Evolutionary conservation across 2,797 vertebrate species (phyloP).

Genomic region (Tauraco hartlaubi): DNA sequence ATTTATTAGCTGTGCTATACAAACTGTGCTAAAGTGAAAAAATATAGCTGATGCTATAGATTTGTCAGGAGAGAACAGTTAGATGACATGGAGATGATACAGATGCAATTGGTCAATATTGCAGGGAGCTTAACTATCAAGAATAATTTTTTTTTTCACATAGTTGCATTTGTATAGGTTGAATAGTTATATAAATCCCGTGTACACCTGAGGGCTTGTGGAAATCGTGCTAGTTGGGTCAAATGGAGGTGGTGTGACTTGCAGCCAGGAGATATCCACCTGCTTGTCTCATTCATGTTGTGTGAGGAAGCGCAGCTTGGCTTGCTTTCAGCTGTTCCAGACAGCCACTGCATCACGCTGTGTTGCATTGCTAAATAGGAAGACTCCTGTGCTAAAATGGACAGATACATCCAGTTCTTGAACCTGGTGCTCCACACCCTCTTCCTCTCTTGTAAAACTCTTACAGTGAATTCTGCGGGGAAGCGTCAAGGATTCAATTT

Average conservation of each 20-base stretch:
- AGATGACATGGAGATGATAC: not conserved
- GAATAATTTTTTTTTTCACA: not conserved
- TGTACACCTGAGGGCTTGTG: not conserved
- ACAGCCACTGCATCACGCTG: fast-evolving
- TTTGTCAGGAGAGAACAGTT: not conserved
- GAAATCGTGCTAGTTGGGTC: not conserved
- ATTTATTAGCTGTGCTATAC: slow-evolving; percentile 4
- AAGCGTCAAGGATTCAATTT: not conserved
- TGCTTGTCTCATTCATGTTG: fast-evolving
- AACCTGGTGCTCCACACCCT: not conserved
- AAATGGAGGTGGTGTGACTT: not conserved
- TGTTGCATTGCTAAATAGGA: not conserved
- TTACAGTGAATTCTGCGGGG: not conserved
- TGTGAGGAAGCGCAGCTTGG: fast-evolving
- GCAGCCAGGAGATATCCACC: not conserved
- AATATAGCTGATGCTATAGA: not conserved
- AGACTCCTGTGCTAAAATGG: not conserved
- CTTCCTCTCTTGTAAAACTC: not conserved
- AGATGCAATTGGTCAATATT: not conserved
- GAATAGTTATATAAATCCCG: not conserved
- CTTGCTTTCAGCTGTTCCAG: not conserved
- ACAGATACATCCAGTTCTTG: not conserved
- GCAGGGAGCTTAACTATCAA: not conserved
- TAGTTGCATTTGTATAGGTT: not conserved
- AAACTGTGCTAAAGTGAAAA: not conserved